Conservation (phyloP, 2,797 vertebrate species). For the Neosalanx taihuensis region DNA sequence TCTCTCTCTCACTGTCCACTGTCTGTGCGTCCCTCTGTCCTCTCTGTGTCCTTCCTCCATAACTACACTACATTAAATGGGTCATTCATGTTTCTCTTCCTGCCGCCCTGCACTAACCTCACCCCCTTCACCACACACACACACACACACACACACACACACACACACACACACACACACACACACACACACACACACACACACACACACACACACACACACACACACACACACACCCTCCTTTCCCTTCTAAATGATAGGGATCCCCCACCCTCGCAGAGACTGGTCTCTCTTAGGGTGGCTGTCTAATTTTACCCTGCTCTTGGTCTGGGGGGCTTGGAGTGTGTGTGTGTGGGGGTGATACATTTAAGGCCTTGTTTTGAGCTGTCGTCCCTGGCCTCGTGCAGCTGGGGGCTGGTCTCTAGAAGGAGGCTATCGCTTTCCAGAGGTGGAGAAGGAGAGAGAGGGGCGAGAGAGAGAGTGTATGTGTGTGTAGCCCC, state of each 20-base stretch:
- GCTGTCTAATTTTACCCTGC: constrained; percentile 55
- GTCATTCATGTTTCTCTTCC: neutral
- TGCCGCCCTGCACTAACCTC: neutral
- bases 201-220: neutral
- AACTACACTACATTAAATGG: neutral
- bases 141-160: no score
- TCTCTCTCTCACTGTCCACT: no score
- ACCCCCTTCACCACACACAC: neutral
- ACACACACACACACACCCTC: neutral
- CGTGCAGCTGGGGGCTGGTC: constrained; percentile 17
- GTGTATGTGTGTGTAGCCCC: neutral
- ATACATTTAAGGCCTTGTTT: constrained; percentile 55
- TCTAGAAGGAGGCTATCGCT: constrained; percentile 22
- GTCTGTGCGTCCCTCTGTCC: no score
- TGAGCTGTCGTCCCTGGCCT: constrained; percentile 32
- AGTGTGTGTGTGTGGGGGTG: neutral
- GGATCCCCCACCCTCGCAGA: constrained; percentile 5
- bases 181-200: no score
- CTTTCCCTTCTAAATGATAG: constrained; percentile 16
- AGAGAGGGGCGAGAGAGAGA: constrained; percentile 30
- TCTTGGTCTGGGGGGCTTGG: constrained; percentile 4
- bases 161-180: no score
- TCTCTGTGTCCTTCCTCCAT: no score
- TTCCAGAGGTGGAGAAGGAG: constrained; percentile 30
- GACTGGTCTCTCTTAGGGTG: constrained; percentile 26